A percentile compares a stretch with the other conserved stretches of the same genome.
Conservation (phyloP, 2,797 vertebrate species). For the Xenops minutus region DNA sequence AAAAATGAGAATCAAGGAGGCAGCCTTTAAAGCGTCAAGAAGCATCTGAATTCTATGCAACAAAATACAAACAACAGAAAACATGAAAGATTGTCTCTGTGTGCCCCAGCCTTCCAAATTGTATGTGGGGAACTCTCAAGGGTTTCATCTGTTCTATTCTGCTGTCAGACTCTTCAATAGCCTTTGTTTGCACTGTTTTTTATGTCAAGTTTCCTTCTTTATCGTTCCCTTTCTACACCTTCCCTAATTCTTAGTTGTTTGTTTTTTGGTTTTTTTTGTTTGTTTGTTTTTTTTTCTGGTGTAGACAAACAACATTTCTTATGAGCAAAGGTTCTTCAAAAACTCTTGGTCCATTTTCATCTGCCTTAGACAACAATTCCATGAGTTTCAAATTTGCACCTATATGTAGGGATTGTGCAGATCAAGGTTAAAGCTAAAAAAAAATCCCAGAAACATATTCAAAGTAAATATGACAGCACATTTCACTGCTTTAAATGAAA, state of each 20-base stretch:
- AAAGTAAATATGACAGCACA: not conserved
- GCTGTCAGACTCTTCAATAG: not conserved
- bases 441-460: not conserved
- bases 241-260: not conserved
- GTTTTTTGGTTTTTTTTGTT: too few species aligned
- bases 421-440: not conserved
- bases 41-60: not conserved
- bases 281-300: not conserved
- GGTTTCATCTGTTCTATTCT: not conserved
- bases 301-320: not conserved
- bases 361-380: not conserved
- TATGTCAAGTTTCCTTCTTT: not conserved
- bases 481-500: slow-evolving; percentile 24
- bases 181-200: not conserved
- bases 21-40: not conserved
- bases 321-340: not conserved
- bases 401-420: not conserved
- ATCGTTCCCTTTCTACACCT: not conserved
- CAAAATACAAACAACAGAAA: not conserved
- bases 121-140: not conserved
- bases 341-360: not conserved
- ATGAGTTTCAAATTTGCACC: not conserved
- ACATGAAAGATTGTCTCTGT: not conserved
- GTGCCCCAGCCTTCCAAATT: not conserved
- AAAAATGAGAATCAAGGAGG: not conserved